phyloP scores from a whole-genome alignment of 2,888 invertebrate genomes.

The Drepana falcataria region DNA sequence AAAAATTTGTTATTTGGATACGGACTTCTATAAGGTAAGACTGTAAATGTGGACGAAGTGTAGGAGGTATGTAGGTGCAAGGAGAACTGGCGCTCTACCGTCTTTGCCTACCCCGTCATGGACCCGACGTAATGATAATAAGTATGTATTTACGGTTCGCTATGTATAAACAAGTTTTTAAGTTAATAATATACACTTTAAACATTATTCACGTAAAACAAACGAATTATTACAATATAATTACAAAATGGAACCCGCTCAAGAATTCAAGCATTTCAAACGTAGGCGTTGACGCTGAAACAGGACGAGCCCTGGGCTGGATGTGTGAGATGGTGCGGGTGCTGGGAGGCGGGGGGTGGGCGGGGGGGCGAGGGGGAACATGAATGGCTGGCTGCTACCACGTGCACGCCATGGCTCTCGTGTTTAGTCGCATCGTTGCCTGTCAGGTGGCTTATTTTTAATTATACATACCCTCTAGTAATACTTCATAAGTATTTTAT shows the following conservation, averaged over 20 bases:
- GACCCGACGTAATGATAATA: too few relatives aligned
- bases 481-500: neutral
- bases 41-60: too few relatives aligned
- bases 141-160: too few relatives aligned
- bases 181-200: too few relatives aligned
- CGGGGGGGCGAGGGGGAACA: conserved; percentile 11
- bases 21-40: too few relatives aligned
- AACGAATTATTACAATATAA: conserved; percentile 13
- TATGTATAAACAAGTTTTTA: too few relatives aligned
- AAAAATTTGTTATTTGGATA: too few relatives aligned
- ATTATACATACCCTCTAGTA: neutral
- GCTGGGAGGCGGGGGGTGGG: conserved; percentile 5
- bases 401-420: conserved; percentile 27
- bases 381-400: conserved; percentile 28
- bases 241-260: conserved; percentile 19
- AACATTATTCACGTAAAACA: too few relatives aligned
- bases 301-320: conserved; percentile 3
- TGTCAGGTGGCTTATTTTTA: conserved; percentile 24
- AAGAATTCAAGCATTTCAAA: conserved; percentile 22
- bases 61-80: too few relatives aligned
- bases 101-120: too few relatives aligned
- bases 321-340: neutral
- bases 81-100: too few relatives aligned
- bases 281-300: conserved; percentile 19
- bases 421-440: conserved; percentile 34